Evolutionary conservation across 1,140 invertebrate genomes (phyloP).

Genomic region (Ostrea denselamellosa): DNA sequence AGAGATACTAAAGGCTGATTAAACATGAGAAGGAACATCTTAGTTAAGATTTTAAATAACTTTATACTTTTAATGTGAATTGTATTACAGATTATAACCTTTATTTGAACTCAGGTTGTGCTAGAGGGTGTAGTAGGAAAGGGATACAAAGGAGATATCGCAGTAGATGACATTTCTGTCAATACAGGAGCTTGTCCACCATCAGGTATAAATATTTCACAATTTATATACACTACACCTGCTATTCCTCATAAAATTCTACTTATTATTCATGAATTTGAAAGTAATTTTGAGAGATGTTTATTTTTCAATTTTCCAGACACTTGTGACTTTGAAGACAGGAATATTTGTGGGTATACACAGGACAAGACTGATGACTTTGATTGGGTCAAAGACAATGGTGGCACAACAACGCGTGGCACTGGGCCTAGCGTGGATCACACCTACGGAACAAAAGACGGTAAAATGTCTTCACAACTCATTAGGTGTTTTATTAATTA

Average conservation of each 20-base stretch:
- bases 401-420: slow-evolving; percentile 81
- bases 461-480: slow-evolving; percentile 28
- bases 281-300: too few species aligned
- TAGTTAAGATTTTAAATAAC: too few species aligned
- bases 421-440: slow-evolving; percentile 89
- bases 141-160: slow-evolving; percentile 73
- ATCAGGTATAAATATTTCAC: slow-evolving; percentile 56
- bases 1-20: too few species aligned
- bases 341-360: slow-evolving; percentile 85
- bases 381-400: slow-evolving; percentile 86
- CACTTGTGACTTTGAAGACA: slow-evolving; percentile 86
- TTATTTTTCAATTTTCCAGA: slow-evolving; percentile 52
- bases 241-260: too few species aligned
- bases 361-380: slow-evolving; percentile 87
- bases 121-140: slow-evolving; percentile 68
- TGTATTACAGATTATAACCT: background rate
- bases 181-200: slow-evolving; percentile 72
- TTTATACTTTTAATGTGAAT: too few species aligned
- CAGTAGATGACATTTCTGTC: slow-evolving; percentile 79
- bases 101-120: slow-evolving; percentile 60
- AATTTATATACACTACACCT: background rate
- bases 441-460: slow-evolving; percentile 79
- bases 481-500: too few species aligned
- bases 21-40: too few species aligned
- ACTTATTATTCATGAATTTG: too few species aligned